phyloP scores from a whole-genome alignment of 30 jellyfish, hydroid and myxozoan genomes.

The Turritopsis dohrnii region DNA sequence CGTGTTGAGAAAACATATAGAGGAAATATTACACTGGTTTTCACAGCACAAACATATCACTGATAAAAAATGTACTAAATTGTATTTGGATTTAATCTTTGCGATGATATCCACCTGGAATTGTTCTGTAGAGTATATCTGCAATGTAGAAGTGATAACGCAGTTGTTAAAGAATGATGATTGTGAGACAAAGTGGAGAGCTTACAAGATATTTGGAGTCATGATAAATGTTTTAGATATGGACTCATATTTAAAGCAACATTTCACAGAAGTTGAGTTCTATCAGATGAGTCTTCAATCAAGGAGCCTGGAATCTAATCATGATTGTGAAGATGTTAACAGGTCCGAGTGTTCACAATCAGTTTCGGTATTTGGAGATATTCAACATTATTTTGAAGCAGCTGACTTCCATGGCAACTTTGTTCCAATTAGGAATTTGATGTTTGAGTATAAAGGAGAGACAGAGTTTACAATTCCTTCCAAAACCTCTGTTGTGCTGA shows the following conservation, averaged over 20 bases:
- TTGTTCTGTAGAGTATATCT: not conserved
- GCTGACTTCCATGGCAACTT: constrained; percentile 10
- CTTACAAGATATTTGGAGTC: constrained; percentile 2
- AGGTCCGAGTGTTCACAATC: not conserved
- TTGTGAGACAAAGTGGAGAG: not conserved
- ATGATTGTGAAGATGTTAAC: not conserved
- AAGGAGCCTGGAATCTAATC: not conserved
- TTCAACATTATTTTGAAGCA: not conserved
- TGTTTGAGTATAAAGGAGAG: not conserved
- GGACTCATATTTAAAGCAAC: constrained; percentile 1
- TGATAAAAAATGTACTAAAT: not conserved
- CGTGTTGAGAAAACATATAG: not conserved
- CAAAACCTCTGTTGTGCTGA: constrained; percentile 22
- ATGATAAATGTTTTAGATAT: constrained; percentile 1
- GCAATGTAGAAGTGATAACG: not conserved
- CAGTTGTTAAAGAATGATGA: not conserved
- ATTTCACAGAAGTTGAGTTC: constrained; percentile 2
- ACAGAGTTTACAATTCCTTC: not conserved
- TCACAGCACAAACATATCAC: not conserved
- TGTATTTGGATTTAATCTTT: not conserved
- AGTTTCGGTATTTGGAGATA: not conserved
- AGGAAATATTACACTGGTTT: not conserved
- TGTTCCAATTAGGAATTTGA: constrained; percentile 4
- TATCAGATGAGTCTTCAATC: constrained; percentile 4
- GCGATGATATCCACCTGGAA: not conserved